Base-by-base conservation (phyloP, 2,113 vertebrate species). In the Thunnus thynnus region DNA sequence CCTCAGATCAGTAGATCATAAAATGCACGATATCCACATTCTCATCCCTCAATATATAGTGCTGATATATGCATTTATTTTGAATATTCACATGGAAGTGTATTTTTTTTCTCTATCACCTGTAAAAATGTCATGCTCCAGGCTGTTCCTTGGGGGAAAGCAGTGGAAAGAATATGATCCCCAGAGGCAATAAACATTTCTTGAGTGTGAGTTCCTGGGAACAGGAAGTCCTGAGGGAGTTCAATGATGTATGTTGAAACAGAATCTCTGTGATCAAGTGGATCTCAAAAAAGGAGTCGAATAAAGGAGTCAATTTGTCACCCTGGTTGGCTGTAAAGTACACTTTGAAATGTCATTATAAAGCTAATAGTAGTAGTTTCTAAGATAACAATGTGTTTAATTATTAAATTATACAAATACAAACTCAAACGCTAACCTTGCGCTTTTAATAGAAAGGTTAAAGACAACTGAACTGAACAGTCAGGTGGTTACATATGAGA, bases 101-200 rank as follows among this genome's bases (percentile, higher is more conserved):
- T 1, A 22, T n/a, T 44, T 68, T 55, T 41, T 67, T 41, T 67
- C 44, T 78, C n/a, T 48, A 13, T 51, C 13, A 69, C 47, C 50
- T 73, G 25, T 83, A 51, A 79, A 83, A 79, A 60, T 55, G 20
- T 61, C 2, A 51, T 22, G 47, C 63, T 66, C 72, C 36, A 58
- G 78, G 79, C 50, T 48, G 30, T 65, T 44, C 36, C 76, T 57
- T 74, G n/a, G 60, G 55, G 27, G 4, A 76, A 55, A 78, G 20
- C 51, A 57, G 16, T 27, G 47, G 55, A 57, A 60, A 76, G 51
- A 78, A 78, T 65, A n/a, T 65, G 41, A 51, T 72, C 9, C 9
- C 12, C 16, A 1, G 8, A 20, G 58, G 78, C 74, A 62, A 51
- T 16, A 41, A 30, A 25, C 10, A 8, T 36, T 76, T 66, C 27